phyloP scores from a whole-genome alignment of 2,113 vertebrate species.

The Phoxinus phoxinus region DNA sequence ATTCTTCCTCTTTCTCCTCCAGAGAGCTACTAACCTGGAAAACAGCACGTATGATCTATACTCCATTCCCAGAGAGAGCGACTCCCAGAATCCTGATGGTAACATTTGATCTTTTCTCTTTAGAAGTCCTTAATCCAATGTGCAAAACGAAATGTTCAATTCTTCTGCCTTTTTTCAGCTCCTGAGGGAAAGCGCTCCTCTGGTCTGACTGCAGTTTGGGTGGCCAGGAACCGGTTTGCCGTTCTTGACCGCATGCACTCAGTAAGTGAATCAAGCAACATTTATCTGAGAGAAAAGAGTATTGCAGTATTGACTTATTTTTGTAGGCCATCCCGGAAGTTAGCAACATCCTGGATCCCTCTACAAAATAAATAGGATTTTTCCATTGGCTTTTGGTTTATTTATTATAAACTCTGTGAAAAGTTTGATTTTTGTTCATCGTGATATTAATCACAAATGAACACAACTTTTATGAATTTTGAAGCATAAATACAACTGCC shows the following conservation, averaged over 20 bases:
- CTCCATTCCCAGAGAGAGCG: constrained; percentile 93
- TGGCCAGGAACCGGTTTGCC: constrained; percentile 93
- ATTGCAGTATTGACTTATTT: neutral
- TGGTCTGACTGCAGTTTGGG: constrained; percentile 96
- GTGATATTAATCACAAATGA: neutral
- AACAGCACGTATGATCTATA: constrained; percentile 98
- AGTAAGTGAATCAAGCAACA: constrained; percentile 71
- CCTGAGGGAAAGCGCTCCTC: constrained; percentile 96
- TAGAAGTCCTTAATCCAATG: neutral
- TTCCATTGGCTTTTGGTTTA: neutral
- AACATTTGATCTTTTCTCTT: constrained; percentile 11
- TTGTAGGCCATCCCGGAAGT: neutral
- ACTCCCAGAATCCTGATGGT: constrained; percentile 98
- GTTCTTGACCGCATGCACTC: constrained; percentile 98
- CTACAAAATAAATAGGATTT: neutral
- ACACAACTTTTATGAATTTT: neutral
- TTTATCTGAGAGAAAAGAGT: neutral
- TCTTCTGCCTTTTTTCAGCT: constrained; percentile 72
- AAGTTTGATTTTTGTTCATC: neutral
- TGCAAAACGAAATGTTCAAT: neutral
- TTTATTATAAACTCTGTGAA: no score
- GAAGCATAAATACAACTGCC: neutral
- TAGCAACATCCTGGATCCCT: neutral
- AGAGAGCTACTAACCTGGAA: constrained; percentile 97
- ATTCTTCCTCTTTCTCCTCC: constrained; percentile 27